Base-by-base conservation (phyloP, 2,888 invertebrate species). In the Andrena marginata region DNA sequence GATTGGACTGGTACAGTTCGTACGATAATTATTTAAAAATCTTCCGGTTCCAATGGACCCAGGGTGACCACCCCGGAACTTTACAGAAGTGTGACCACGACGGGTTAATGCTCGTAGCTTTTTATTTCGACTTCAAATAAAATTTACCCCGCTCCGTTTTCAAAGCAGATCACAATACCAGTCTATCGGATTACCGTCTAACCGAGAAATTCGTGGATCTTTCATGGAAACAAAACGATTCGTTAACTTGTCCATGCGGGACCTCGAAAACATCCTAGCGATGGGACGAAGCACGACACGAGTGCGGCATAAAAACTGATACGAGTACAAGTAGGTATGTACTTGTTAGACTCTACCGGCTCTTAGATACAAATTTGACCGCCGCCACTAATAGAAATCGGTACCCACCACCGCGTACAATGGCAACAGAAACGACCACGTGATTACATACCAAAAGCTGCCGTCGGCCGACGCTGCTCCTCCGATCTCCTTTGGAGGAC, bases 391-490 rank as follows among this genome's bases (percentile, higher is more conserved):
- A 42, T 3, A 42, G 42, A 42, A 42, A 13, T 4, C 42, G 42
- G 42, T 1, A 42, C 13, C 42, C 42, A 13, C 20, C 56, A 3
- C 23, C 20, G 23, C 20, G 0, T 4, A 56, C 3, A 20, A 23
- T 10, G 4, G 2, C n/a, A 10, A 2, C 4, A 51, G 2, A 23
- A 29, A 3, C 1, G 33, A 10, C 64, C 81, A 82, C 81, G 82
- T 72, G 82, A 81, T 63, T 76, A 85, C 88, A 4, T 80, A 88
- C 88, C 88, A 88, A 88, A 80, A 87, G 74, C 82, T 83, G 89
- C 92, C 93, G 93, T 90, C 93, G 93, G 92, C 91, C 92, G 92
- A 89, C 91, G 89, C 75, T 81, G 76, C 68, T 60, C 73, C 79
- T 69, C 74, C 68, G 62, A 51, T 63, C 71, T 48, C 62, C 60